Evolutionary conservation across 2,888 invertebrate species (phyloP).

Genomic region (Troides helena): DNA sequence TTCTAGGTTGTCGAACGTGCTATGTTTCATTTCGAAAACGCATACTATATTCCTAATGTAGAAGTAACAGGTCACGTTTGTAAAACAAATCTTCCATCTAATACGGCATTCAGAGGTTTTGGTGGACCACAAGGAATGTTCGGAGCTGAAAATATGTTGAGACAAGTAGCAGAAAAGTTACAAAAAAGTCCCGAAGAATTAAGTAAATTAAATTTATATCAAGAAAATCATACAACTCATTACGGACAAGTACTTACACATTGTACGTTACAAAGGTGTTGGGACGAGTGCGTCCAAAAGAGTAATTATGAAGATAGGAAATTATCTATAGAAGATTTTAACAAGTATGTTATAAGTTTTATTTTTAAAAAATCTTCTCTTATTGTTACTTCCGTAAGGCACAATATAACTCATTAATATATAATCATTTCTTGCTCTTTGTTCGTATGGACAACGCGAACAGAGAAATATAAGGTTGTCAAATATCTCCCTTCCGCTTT

Average conservation of each 20-base stretch:
- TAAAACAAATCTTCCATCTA: constrained; percentile 93
- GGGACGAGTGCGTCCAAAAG: constrained; percentile 87
- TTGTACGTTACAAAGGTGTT: constrained; percentile 88
- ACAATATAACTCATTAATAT: not conserved
- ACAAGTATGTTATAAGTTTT: constrained; percentile 77
- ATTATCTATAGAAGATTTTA: constrained; percentile 83
- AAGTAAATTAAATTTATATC: constrained; percentile 87
- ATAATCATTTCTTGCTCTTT: not conserved
- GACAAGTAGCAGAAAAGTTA: constrained; percentile 86
- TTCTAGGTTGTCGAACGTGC: constrained; percentile 89
- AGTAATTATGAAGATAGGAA: constrained; percentile 83
- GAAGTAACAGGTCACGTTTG: constrained; percentile 87
- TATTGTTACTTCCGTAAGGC: too few relatives aligned
- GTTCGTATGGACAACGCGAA: too few relatives aligned
- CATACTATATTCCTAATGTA: constrained; percentile 88
- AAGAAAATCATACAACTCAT: constrained; percentile 88
- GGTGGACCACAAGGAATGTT: constrained; percentile 96
- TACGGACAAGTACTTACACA: constrained; percentile 86
- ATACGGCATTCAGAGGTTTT: constrained; percentile 96
- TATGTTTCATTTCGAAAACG: constrained; percentile 90
- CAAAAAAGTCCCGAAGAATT: constrained; percentile 83
- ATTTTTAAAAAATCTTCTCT: not conserved
- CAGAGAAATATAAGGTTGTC: too few relatives aligned
- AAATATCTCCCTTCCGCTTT: too few relatives aligned
- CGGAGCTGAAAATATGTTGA: constrained; percentile 87